Evolutionary conservation across 2,797 vertebrate species (phyloP), one percentile per base, ranked within the genome.

Genomic region (Mallotus villosus): DNA sequence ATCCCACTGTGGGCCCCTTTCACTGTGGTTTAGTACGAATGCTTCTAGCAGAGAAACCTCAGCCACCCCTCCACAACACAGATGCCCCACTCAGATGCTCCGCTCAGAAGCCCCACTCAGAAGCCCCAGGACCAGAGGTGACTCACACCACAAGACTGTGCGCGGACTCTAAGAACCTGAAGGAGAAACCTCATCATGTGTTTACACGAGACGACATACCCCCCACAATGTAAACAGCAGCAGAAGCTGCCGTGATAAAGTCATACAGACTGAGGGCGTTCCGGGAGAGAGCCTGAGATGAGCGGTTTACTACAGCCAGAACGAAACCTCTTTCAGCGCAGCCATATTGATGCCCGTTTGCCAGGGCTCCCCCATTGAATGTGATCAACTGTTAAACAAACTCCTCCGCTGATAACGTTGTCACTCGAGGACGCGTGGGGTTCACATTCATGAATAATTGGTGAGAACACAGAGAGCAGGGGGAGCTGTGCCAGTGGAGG

Each of bases 401-500:
- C 71, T 75, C 81, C 85, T 88, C 76, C 75, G 77, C 82, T 60
- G 77, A 85, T 71, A 75, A 78, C 22, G 24, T 78, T 83, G 84
- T 82, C 84, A 87, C 79, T 74, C 78, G 73, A 68, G 76, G 84
- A 89, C 83, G 75, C 78, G 83, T 90, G 85, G 78, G 87, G 89
- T 87, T 62, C 29, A 67, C 72, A 76, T 83, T 85, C 82, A 89
- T 85, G 81, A 91, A 90, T 91, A 86, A 89, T 89, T 85, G 82
- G 73, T 74, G 67, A 75, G 64, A 68, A 77, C 83, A 80, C 75
- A 65, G 68, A 73, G 72, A 70, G 59, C 76, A 49, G 65, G 77
- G 67, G 62, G 73, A 63, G 53, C 17, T 16, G 21, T 63, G 61
- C 17, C 67, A 32, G 70, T 77, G 75, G 79, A 74, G 51, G 74